Base-by-base conservation (phyloP, 2,113 vertebrate genomes). In the Marmota monax region DNA sequence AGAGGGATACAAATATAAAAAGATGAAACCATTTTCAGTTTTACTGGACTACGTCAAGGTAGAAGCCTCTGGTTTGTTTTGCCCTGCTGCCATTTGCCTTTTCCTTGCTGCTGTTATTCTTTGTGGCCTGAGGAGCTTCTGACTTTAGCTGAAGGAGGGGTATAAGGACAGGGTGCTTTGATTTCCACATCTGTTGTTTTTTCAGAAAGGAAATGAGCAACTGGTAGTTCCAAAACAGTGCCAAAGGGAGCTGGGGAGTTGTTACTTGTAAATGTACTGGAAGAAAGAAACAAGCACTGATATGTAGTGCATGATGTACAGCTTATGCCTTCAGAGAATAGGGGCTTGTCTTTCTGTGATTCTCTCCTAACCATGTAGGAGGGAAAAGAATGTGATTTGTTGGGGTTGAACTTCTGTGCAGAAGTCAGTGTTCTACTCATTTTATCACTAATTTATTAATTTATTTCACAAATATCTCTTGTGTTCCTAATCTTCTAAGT, bases 211-310 rank as follows among this genome's bases (percentile, higher is more conserved):
- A 94, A 73, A 61, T 70, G 58, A 92, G 61, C 73, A 92, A 9
- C 84, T 82, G 84, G 76, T 63, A 73, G 84, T 87, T 72, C 29
- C n/a, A 72, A 76, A 94, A 39, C 73, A 58, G 34, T 42, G 51
- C 56, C 17, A 53, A 74, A 34, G 82, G 88, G 65, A 88, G 10
- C 39, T 92, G 73, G 84, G 94, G 90, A 96, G 48, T 94, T 96
- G 90, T 92, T 96, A 4, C 37, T 94, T 96, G 17, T 96, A 87
- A 88, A 72, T 61, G 45, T n/a, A 90, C 34, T 85, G 82, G 42
- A 84, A 91, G 90, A 65, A 61, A 63, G 83, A 73, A 85, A 10
- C 32, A 34, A 61, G 18, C 77, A 67, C 32, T 9, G 4, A 70
- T 63, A 91, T 73, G 70, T 9, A 1, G 34, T 51, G 2, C 27